phyloP scores from a whole-genome alignment of 1,140 invertebrate genomes.

The Aradophagus sp. region DNA sequence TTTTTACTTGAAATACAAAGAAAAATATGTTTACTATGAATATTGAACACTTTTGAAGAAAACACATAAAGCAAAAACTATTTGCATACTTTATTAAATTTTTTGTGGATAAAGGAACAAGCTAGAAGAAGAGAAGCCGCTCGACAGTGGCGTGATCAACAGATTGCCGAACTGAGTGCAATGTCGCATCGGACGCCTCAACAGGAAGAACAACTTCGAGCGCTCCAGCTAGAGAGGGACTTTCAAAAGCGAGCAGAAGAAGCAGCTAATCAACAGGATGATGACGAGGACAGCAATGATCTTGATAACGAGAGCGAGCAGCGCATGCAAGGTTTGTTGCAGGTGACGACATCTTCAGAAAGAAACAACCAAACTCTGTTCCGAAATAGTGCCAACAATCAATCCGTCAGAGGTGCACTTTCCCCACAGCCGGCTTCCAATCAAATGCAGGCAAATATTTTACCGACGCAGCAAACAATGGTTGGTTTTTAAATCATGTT shows the following conservation, averaged over 20 bases:
- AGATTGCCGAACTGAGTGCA: constrained; percentile 84
- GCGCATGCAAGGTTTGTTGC: constrained; percentile 72
- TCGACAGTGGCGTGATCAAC: constrained; percentile 85
- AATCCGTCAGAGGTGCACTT: constrained; percentile 63
- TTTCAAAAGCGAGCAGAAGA: constrained; percentile 91
- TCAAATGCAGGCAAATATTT: constrained; percentile 62
- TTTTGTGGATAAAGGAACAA: constrained; percentile 74
- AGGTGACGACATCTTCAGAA: constrained; percentile 68
- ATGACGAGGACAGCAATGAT: constrained; percentile 79
- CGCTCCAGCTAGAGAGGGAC: constrained; percentile 88
- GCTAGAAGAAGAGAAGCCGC: constrained; percentile 82
- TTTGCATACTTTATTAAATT: no score
- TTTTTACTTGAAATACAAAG: no score
- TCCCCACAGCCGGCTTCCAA: constrained; percentile 63
- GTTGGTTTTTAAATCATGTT: constrained; percentile 19
- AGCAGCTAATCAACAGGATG: constrained; percentile 83
- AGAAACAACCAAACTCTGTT: constrained; percentile 61
- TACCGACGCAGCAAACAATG: constrained; percentile 61
- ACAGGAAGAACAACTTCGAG: constrained; percentile 90
- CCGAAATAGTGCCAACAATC: constrained; percentile 63
- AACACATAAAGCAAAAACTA: no score
- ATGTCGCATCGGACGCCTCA: constrained; percentile 82
- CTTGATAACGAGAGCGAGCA: constrained; percentile 71
- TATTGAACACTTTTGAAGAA: no score
- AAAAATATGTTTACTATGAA: no score